Conservation (phyloP, 2,113 vertebrate genomes). For the Heterotilapia buettikoferi region DNA sequence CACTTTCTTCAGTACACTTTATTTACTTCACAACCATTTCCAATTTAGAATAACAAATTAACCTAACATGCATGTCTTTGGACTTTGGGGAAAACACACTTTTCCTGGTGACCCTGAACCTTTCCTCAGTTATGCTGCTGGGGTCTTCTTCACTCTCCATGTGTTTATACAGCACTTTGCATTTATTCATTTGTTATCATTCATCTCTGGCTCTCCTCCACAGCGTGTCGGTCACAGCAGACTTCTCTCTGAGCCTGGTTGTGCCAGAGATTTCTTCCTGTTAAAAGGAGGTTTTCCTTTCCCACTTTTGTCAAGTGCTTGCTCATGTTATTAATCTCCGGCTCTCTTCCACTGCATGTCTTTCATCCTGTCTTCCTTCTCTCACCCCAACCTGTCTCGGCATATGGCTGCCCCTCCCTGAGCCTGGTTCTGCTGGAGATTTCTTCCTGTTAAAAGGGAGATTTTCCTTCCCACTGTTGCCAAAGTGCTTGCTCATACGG, state of each 20-base stretch:
- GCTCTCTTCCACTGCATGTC: no score
- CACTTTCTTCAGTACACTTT: neutral
- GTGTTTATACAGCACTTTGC: neutral
- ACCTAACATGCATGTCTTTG: neutral
- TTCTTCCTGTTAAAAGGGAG: neutral
- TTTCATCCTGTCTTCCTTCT: no score
- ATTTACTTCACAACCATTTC: neutral
- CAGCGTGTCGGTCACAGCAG: neutral
- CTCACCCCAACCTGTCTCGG: no score
- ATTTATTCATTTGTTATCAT: neutral
- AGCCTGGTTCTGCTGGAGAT: no score
- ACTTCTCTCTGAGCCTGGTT: neutral
- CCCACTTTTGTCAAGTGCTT: no score
- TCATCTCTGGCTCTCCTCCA: neutral
- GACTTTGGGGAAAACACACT: neutral
- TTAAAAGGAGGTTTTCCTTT: neutral
- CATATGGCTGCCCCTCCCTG: no score
- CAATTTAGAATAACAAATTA: neutral
- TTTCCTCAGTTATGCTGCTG: neutral
- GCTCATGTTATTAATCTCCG: no score
- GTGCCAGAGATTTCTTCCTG: rapidly evolving
- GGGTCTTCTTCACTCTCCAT: neutral
- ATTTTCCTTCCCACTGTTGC: neutral
- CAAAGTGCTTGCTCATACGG: neutral
- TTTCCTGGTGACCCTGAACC: neutral